phyloP scores from a whole-genome alignment of 2,113 vertebrate genomes.

The Labeo rohita region DNA sequence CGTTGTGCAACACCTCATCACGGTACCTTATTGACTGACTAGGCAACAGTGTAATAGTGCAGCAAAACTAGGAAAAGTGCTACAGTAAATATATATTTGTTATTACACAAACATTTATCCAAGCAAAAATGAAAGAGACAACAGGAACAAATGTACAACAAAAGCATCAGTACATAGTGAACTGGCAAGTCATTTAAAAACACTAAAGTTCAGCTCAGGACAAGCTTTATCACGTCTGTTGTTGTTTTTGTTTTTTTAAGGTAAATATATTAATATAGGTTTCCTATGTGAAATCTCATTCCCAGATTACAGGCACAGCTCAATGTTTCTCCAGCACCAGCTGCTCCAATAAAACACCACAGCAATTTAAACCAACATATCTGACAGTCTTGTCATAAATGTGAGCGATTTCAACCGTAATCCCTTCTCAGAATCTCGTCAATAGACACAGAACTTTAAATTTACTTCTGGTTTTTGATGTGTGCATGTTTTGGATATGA shows the following conservation, averaged over 20 bases:
- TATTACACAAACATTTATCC: background rate
- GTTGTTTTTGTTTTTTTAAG: background rate
- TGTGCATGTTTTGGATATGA: background rate
- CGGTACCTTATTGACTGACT: background rate
- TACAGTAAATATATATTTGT: background rate
- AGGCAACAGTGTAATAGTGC: background rate
- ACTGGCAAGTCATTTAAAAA: background rate
- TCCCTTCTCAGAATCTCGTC: background rate
- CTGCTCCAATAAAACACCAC: conserved; percentile 4
- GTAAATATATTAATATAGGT: background rate
- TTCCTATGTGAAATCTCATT: conserved; percentile 1
- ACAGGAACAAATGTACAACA: background rate
- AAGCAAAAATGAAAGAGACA: background rate
- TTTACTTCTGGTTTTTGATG: background rate
- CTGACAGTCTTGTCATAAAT: background rate
- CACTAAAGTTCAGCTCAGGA: background rate
- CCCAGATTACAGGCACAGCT: background rate
- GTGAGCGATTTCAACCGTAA: background rate
- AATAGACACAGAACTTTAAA: background rate
- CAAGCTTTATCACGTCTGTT: background rate
- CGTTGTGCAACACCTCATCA: background rate
- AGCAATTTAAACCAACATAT: background rate
- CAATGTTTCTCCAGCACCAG: background rate
- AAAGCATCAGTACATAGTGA: background rate
- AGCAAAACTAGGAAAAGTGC: background rate